phyloP scores from a whole-genome alignment of 2,113 vertebrate genomes.

The Eubucco bourcierii region DNA sequence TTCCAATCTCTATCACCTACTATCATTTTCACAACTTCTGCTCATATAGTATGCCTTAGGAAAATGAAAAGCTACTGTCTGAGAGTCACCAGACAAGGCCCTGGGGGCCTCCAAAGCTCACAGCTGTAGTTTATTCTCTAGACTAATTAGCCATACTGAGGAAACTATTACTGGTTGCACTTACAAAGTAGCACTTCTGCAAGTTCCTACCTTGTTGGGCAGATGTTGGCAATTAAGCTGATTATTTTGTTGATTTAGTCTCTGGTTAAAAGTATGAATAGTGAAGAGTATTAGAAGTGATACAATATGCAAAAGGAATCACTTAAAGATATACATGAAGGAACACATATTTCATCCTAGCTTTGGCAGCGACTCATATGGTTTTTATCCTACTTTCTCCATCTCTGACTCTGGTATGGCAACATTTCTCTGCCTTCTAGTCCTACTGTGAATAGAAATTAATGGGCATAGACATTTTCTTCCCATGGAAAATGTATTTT shows the following conservation, averaged over 20 bases:
- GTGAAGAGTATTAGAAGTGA: not conserved
- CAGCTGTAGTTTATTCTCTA: not conserved
- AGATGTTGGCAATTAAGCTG: conserved; percentile 35
- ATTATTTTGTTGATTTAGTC: not conserved
- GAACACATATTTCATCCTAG: not conserved
- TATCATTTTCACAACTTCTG: not conserved
- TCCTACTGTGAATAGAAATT: not conserved
- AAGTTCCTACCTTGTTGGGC: not conserved
- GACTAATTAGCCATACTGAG: conserved; percentile 32
- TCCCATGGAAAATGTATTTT: not conserved
- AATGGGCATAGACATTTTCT: not conserved
- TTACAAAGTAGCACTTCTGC: not conserved
- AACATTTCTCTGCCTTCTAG: not conserved
- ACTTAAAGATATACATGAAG: not conserved
- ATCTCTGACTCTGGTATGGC: not conserved
- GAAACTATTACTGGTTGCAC: not conserved
- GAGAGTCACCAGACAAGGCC: not conserved
- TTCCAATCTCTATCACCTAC: not conserved
- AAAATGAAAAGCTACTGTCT: not conserved
- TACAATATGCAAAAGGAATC: not conserved
- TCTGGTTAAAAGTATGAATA: not conserved
- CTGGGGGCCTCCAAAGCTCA: not conserved
- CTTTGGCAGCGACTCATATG: not conserved
- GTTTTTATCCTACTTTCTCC: not conserved
- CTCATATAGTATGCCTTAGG: not conserved